phyloP scores from a whole-genome alignment of 1,140 invertebrate species.

The Parapsyche elsis region DNA sequence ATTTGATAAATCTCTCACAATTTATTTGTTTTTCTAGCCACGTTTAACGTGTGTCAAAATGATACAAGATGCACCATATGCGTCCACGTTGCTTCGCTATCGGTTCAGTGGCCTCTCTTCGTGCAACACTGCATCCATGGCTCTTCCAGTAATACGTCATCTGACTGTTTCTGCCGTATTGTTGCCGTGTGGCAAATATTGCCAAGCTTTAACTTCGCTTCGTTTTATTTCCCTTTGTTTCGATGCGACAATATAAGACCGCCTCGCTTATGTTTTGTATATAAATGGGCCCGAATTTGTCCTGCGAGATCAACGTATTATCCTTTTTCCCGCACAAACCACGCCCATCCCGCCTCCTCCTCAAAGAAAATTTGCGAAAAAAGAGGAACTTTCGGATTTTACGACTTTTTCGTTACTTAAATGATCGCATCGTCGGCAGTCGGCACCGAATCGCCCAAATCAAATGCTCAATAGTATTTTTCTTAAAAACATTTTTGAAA shows the following conservation, averaged over 20 bases:
- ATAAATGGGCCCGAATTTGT: slow-evolving; percentile 26
- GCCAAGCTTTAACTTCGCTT: background rate
- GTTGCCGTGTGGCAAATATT: background rate
- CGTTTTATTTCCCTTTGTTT: slow-evolving; percentile 18
- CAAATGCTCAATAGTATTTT: no score
- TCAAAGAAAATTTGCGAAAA: background rate
- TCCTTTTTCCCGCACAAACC: slow-evolving; percentile 5
- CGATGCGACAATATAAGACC: slow-evolving; percentile 14
- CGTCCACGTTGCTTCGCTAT: background rate
- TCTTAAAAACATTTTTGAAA: no score
- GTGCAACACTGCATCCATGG: background rate
- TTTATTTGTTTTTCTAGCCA: no score
- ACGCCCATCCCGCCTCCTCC: background rate
- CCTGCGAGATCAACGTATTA: slow-evolving; percentile 31
- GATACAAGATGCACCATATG: background rate
- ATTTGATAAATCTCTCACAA: no score
- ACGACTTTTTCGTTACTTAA: background rate
- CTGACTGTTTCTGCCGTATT: background rate
- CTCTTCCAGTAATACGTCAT: background rate
- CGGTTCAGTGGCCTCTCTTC: background rate
- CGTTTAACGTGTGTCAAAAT: background rate
- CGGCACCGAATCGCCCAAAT: no score
- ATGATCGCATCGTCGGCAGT: background rate
- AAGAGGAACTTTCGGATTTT: slow-evolving; percentile 5
- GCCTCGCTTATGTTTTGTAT: slow-evolving; percentile 22